Evolutionary conservation across 2,888 invertebrate genomes (phyloP), one percentile per base, ranked within the genome.

Genomic region (Physocephala rufipes): DNA sequence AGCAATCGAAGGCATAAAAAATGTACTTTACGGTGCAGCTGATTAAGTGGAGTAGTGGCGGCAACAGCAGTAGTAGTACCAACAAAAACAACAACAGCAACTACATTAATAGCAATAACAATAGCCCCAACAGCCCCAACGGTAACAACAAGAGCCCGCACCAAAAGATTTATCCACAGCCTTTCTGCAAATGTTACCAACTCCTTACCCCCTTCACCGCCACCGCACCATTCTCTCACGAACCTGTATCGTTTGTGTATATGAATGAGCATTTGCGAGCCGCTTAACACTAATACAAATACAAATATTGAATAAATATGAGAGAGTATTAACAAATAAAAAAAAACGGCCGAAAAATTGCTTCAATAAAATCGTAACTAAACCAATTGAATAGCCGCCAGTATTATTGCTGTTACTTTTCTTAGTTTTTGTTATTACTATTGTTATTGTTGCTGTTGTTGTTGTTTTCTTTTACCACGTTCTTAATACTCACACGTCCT

Each of bases 281-380:
- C 4, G 16, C 9, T 58, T 63, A 30, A 36, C 9, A 36, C 36
- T 36, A 36, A 36, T 36, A 36, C 36, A 36, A 36, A 36, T 36
- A 36, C 5, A 36, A 36, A 36, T 36, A 36, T 4, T 36, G 36
- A 36, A 36, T 36, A 36, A 36, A 36, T 36, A 49, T 51, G 36
- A 0, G 47, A 58, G 45, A 45, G n/a, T n/a, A n/a, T n/a, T n/a
- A n/a, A n/a, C 43, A n/a, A 67, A 24, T 24, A 51, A 59, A 61
- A 59, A 59, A 61, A 61, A 51, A 68, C 51, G 61, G 62, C 51
- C 45, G 21, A 49, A 61, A 49, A 62, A 68, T 68, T 61, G 62
- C 68, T 51, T 21, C 49, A 28, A 68, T 68, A 61, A 68, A 67
- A 68, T 61, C 68, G 68, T 49, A 68, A 68, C 68, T 61, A 68